A percentile compares a stretch with the other conserved stretches of the same genome.
Conservation (phyloP, 2,888 invertebrate species). For the Stenodera caucasica region DNA sequence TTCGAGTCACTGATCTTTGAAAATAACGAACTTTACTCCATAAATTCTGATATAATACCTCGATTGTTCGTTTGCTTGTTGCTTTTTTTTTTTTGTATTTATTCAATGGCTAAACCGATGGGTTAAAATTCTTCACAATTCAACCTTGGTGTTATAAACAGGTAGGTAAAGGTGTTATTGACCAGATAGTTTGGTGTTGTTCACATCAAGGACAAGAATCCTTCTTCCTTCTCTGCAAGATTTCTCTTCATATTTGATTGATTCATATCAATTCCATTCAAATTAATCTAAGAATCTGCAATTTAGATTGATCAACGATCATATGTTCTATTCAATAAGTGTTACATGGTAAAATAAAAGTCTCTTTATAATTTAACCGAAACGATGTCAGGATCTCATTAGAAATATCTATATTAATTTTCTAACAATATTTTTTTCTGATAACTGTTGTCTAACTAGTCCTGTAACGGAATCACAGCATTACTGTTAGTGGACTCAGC, state of each 20-base stretch:
- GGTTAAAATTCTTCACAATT: slow-evolving; percentile 15
- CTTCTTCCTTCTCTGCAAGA: too few relatives aligned
- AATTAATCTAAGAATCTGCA: neutral
- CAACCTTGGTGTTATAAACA: slow-evolving; percentile 22
- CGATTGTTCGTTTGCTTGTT: too few relatives aligned
- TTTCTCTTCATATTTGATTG: too few relatives aligned
- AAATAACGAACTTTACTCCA: too few relatives aligned
- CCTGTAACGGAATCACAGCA: too few relatives aligned
- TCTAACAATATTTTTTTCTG: too few relatives aligned
- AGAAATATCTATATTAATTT: neutral
- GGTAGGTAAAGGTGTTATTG: slow-evolving; percentile 27
- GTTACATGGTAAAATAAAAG: slow-evolving; percentile 18
- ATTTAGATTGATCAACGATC: too few relatives aligned
- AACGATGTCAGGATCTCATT: neutral
- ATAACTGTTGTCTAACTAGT: too few relatives aligned
- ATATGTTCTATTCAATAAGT: slow-evolving; percentile 13
- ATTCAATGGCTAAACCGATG: neutral
- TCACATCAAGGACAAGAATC: neutral
- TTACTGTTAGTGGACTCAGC: too few relatives aligned
- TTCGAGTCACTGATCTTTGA: neutral
- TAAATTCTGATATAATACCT: too few relatives aligned
- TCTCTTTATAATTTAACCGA: neutral
- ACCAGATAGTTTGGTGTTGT: slow-evolving; percentile 15
- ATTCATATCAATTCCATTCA: too few relatives aligned
- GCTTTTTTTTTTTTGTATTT: too few relatives aligned